phyloP scores from a whole-genome alignment of 2,888 invertebrate genomes.

The Mesopsocus fuscifrons region DNA sequence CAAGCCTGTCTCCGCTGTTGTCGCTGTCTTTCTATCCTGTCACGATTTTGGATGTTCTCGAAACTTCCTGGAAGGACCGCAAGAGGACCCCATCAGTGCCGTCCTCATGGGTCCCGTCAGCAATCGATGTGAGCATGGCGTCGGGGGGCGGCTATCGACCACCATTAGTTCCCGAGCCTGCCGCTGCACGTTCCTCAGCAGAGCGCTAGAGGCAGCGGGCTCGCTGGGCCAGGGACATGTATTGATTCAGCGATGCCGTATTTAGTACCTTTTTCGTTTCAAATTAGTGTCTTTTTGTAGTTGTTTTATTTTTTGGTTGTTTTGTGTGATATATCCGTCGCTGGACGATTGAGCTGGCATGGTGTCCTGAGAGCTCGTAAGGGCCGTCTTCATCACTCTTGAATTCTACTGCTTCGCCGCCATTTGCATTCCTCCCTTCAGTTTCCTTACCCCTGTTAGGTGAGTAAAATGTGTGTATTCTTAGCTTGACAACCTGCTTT shows the following conservation, averaged over 20 bases:
- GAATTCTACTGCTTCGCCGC: neutral
- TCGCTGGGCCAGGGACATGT: neutral
- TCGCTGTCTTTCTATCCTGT: no score
- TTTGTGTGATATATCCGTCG: constrained; percentile 6
- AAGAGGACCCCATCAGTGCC: neutral
- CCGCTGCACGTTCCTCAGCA: neutral
- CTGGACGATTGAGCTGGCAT: no score
- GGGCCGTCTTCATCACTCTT: neutral
- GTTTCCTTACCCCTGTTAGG: neutral
- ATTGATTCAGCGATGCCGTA: constrained; percentile 9
- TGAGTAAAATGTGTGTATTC: no score
- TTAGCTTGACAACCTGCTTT: no score
- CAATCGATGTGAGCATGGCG: neutral
- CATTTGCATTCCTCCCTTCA: neutral
- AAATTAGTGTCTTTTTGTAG: constrained; percentile 9
- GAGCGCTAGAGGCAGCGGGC: neutral
- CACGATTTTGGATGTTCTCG: no score
- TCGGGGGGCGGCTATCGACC: neutral
- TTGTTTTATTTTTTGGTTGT: constrained; percentile 1
- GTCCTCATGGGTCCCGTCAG: neutral
- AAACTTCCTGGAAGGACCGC: neutral
- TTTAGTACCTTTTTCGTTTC: constrained; percentile 9
- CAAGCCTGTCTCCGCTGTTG: no score
- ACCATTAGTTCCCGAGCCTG: neutral
- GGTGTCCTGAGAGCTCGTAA: neutral